Evolutionary conservation across 2,888 invertebrate species (phyloP).

Genomic region (Nycteola revayana): DNA sequence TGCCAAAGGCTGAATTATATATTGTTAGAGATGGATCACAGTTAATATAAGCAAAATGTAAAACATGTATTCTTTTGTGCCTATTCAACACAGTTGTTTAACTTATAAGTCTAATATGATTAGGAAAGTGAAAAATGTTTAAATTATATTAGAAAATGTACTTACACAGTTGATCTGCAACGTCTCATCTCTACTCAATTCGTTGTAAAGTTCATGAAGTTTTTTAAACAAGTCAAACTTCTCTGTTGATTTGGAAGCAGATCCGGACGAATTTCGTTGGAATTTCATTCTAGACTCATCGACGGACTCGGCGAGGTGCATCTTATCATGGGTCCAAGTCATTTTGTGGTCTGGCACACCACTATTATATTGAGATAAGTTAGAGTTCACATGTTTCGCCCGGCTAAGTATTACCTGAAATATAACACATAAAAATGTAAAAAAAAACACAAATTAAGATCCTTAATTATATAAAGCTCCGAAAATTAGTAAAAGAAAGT

Average conservation of each 20-base stretch:
- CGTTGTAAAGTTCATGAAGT: conserved; percentile 74
- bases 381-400: conserved; percentile 77
- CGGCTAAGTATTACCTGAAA: conserved; percentile 76
- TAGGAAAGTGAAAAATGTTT: too few species aligned
- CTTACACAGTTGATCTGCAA: conserved; percentile 73
- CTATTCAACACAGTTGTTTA: too few species aligned
- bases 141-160: too few species aligned
- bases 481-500: conserved; percentile 51
- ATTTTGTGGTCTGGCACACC: conserved; percentile 77
- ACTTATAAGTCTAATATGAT: too few species aligned
- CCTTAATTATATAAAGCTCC: conserved; percentile 29
- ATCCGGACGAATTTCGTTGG: conserved; percentile 65
- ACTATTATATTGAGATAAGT: conserved; percentile 70
- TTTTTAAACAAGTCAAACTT: conserved; percentile 79
- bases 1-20: too few species aligned
- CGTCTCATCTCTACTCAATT: conserved; percentile 71
- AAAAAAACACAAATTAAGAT: conserved; percentile 17
- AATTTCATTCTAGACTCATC: conserved; percentile 76
- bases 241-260: conserved; percentile 58
- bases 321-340: conserved; percentile 80
- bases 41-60: too few species aligned
- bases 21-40: too few species aligned
- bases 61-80: too few species aligned
- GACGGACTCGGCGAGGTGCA: conserved; percentile 73
- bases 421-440: conserved; percentile 24